Conservation (phyloP, 30 jellyfish, hydroid and myxozoan genomes). For the Hydra vulgaris region DNA sequence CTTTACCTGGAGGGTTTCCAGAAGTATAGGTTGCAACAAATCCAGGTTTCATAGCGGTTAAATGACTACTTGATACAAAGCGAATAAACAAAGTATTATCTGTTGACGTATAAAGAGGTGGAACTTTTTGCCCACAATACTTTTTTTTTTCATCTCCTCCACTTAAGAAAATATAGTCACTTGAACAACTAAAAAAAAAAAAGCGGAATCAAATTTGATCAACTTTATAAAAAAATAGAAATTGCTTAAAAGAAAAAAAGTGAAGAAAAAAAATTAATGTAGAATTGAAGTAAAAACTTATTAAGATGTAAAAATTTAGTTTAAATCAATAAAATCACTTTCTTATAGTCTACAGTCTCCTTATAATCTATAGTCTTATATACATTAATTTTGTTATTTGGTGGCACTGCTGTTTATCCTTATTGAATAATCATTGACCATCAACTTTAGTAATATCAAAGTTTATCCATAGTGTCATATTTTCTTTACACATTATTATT, state of each 20-base stretch:
- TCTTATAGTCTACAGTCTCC: too few species aligned
- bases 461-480: too few species aligned
- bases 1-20: slow-evolving; percentile 37
- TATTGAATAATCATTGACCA: too few species aligned
- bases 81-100: slow-evolving; percentile 41
- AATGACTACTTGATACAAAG: slow-evolving; percentile 67
- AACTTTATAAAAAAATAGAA: background rate
- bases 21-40: slow-evolving; percentile 87
- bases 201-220: background rate
- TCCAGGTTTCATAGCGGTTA: slow-evolving; percentile 73
- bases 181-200: slow-evolving; percentile 54
- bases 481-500: too few species aligned
- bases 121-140: slow-evolving; percentile 77
- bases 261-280: too few species aligned
- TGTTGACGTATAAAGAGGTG: slow-evolving; percentile 59
- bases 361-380: too few species aligned
- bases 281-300: too few species aligned
- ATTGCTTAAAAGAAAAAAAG: background rate
- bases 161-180: slow-evolving; percentile 53
- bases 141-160: slow-evolving; percentile 89
- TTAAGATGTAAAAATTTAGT: too few species aligned
- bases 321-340: too few species aligned
- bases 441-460: too few species aligned
- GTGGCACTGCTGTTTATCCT: too few species aligned
- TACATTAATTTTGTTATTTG: too few species aligned